Evolutionary conservation across 1,140 invertebrate species (phyloP), one percentile per base, ranked within the genome.

Genomic region (Bombyx mandarina): DNA sequence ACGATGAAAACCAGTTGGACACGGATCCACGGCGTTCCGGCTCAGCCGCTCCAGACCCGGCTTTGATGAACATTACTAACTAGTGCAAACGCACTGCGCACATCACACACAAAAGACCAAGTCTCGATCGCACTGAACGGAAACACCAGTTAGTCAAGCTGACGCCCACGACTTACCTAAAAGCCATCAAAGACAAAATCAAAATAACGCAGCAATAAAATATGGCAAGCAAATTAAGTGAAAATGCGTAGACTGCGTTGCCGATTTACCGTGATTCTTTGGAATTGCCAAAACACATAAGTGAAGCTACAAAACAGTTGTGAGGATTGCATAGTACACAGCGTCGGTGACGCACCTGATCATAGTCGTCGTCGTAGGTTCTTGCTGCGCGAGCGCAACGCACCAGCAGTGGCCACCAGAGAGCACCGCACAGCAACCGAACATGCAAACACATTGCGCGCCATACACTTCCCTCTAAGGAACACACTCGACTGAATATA

Each of bases 1-100:
- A 73, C 55, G 93, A 94, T 55, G 91, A 93, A 79, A 94, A 94
- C 93, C 93, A 95, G 71, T 91, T 92, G 57, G 90, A 90, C 47
- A 93, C 91, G 67, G 90, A 91, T 75, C 79, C 90, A 69, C 84
- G 89, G 71, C 82, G 90, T 83, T 91, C 88, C 62, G 81, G 78
- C 55, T 83, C 81, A 55, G 63, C 73, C 68, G 77, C 66, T 61
- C 67, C 73, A 50, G 81, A 81, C 60, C 75, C 81, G 66, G 77
- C 76, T 67, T 89, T 89, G 77, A 89, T 89, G 69, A 89, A 89
- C 88, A 89, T 89, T 71, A 83, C 85, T 84, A 67, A 68, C 71
- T 58, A 73, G 63, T 73, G 70, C 71, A 70, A 71, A 56, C 62
- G 62, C 72, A 76, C 75, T 55, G 63, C 69, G 71, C 76, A 73